Evolutionary conservation across 2,113 vertebrate species (phyloP).

Genomic region (Calidris pugnax): DNA sequence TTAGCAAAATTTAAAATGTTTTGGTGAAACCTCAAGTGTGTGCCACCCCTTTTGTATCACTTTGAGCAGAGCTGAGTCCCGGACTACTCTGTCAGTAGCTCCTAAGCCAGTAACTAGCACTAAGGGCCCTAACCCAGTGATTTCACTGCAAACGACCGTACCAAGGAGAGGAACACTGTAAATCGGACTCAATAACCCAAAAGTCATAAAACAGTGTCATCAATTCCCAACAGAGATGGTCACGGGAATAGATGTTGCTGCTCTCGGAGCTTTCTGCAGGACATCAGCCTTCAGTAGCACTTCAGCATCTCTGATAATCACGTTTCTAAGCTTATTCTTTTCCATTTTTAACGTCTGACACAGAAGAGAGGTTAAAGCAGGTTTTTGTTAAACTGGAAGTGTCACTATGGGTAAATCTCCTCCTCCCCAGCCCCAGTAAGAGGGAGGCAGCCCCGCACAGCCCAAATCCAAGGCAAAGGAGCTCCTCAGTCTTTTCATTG

Average conservation of each 20-base stretch:
- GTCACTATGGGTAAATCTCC: not conserved
- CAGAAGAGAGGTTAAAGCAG: not conserved
- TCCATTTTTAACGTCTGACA: not conserved
- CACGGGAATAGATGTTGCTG: not conserved
- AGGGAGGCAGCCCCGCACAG: not conserved
- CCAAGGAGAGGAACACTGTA: accelerated
- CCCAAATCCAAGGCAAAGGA: not conserved
- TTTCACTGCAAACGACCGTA: accelerated
- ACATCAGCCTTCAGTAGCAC: not conserved
- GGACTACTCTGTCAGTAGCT: not conserved
- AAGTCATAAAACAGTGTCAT: too few relatives aligned
- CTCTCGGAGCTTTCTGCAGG: not conserved
- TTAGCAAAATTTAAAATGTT: not conserved
- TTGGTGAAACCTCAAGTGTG: not conserved
- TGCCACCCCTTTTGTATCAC: not conserved
- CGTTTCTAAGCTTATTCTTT: not conserved
- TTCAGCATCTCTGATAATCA: not conserved
- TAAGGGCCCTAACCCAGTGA: accelerated
- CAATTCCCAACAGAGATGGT: not conserved
- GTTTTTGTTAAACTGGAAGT: not conserved
- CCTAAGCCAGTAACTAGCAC: not conserved
- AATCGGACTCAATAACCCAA: not conserved
- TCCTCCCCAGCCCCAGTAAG: not conserved
- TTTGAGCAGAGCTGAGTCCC: not conserved
- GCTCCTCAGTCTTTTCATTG: not conserved